phyloP scores from a whole-genome alignment of 2,888 invertebrate genomes.

The Eupeodes luniger region DNA sequence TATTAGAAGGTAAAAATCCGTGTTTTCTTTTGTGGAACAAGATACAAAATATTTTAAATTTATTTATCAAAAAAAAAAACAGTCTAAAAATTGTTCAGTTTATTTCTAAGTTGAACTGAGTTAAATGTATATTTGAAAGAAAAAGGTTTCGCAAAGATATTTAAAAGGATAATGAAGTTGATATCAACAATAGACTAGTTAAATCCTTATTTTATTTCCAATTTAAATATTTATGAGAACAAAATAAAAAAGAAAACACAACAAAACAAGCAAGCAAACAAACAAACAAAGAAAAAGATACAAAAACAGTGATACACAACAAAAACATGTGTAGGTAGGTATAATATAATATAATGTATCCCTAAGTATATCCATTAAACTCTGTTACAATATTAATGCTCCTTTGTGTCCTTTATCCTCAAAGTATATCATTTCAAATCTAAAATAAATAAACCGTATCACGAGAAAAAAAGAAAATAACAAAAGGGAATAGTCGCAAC shows the following conservation, averaged over 20 bases:
- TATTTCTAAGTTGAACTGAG: no score
- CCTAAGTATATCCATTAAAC: constrained; percentile 58
- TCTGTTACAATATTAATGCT: constrained; percentile 69
- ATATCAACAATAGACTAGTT: not conserved
- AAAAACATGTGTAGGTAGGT: no score
- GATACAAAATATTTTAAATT: no score
- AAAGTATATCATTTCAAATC: constrained; percentile 64
- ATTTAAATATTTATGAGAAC: constrained; percentile 21
- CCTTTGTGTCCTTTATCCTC: constrained; percentile 57
- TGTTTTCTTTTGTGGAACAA: no score
- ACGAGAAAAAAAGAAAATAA: constrained; percentile 52
- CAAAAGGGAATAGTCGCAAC: constrained; percentile 68
- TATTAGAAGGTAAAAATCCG: no score
- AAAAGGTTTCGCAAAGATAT: no score
- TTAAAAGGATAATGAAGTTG: not conserved
- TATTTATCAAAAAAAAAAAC: no score
- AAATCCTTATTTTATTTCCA: not conserved
- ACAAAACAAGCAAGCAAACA: not conserved
- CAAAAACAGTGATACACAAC: no score
- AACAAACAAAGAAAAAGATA: not conserved
- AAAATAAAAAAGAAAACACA: not conserved
- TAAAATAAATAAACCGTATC: constrained; percentile 74
- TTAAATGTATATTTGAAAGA: no score
- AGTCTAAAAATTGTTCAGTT: no score
- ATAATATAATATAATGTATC: constrained; percentile 8